Evolutionary conservation across 35 echinoderm and acorn worm genomes (phyloP).

Genomic region (Amphiura filiformis): DNA sequence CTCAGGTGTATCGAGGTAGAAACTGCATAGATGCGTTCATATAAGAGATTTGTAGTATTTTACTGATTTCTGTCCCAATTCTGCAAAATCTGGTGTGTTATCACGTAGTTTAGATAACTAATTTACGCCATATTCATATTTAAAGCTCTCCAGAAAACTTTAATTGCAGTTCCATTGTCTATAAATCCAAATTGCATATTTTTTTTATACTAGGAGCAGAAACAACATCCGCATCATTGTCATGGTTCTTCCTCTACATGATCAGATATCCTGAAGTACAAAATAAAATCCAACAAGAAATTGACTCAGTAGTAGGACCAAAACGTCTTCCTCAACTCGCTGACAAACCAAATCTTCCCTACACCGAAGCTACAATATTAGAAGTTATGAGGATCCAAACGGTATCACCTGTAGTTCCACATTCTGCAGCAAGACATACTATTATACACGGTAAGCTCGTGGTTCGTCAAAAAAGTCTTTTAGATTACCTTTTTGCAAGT

Average conservation of each 20-base stretch:
- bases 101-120: too few species aligned
- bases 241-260: slow-evolving; percentile 43
- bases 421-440: slow-evolving; percentile 32
- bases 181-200: background rate
- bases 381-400: slow-evolving; percentile 57
- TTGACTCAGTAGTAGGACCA: slow-evolving; percentile 54
- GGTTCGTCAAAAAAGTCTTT: too few species aligned
- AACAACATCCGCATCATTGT: slow-evolving; percentile 39
- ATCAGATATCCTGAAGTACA: background rate
- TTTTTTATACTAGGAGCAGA: slow-evolving; percentile 3
- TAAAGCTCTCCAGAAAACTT: too few species aligned
- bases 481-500: too few species aligned
- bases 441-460: background rate
- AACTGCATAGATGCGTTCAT: too few species aligned
- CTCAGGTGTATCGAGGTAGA: too few species aligned
- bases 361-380: slow-evolving; percentile 53
- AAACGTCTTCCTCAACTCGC: slow-evolving; percentile 38
- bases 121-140: too few species aligned
- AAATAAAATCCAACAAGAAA: slow-evolving; percentile 36
- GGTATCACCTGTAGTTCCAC: slow-evolving; percentile 35
- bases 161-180: too few species aligned
- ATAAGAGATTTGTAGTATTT: too few species aligned
- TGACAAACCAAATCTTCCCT: slow-evolving; percentile 47
- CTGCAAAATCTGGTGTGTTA: too few species aligned
- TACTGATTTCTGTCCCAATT: too few species aligned